These are phyloP conservation scores for Rosalia funebris DNA, from an alignment of 2,888 invertebrate genomes.

Conservation along the genomic window DNA sequence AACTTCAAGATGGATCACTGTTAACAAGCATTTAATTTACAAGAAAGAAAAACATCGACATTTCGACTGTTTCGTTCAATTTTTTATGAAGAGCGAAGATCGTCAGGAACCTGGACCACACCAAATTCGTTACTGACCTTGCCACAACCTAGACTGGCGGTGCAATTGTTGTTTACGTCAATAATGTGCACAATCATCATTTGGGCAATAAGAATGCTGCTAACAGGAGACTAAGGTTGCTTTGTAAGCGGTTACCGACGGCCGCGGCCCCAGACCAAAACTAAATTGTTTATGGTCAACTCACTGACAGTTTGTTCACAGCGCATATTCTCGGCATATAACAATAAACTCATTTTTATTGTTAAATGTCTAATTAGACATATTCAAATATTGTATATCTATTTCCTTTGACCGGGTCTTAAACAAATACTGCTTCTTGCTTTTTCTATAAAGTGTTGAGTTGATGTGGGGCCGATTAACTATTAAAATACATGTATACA, in stretches of 20 bases:
- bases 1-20: too few species aligned
- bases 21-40: too few species aligned
- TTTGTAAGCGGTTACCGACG: conserved; percentile 34
- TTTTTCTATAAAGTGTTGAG: conserved; percentile 35
- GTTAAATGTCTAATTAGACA: conserved; percentile 43
- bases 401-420: conserved; percentile 36
- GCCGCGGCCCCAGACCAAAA: conserved; percentile 34
- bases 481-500: conserved; percentile 39
- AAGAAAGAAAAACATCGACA: conserved; percentile 4
- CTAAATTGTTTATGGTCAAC: conserved; percentile 43
- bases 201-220: conserved; percentile 59
- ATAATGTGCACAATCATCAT: conserved; percentile 63
- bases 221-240: conserved; percentile 48
- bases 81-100: conserved; percentile 4
- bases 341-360: conserved; percentile 44
- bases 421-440: conserved; percentile 35
- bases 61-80: conserved; percentile 9
- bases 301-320: conserved; percentile 18
- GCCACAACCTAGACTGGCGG: conserved; percentile 58
- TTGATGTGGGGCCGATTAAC: conserved; percentile 33
- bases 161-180: conserved; percentile 63
- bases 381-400: conserved; percentile 39
- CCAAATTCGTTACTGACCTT: conserved; percentile 60
- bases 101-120: conserved; percentile 51
- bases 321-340: conserved; percentile 8